phyloP scores from a whole-genome alignment of 2,113 vertebrate genomes.

The Megaceryle maxima region DNA sequence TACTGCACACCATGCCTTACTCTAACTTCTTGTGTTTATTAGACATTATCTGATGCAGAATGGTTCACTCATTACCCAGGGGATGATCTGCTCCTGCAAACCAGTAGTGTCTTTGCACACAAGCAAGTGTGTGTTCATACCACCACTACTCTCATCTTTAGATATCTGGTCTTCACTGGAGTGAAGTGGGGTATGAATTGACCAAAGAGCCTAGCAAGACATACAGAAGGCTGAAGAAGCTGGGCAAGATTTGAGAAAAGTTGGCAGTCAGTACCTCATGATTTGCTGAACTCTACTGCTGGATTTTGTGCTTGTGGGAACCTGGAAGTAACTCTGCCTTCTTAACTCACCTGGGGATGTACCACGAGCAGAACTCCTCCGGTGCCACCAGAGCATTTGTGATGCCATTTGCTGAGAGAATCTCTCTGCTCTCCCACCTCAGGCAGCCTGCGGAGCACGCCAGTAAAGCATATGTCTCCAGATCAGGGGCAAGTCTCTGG shows the following conservation, averaged over 20 bases:
- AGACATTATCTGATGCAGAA: not conserved
- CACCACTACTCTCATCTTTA: not conserved
- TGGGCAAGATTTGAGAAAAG: not conserved
- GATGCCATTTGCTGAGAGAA: not conserved
- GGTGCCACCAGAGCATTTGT: not conserved
- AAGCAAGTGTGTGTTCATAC: not conserved
- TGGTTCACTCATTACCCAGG: not conserved
- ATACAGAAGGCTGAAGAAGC: not conserved
- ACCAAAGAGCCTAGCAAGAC: not conserved
- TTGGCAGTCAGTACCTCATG: not conserved
- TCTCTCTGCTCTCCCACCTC: not conserved
- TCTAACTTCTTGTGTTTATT: not conserved
- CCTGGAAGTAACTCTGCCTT: not conserved
- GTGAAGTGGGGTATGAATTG: not conserved
- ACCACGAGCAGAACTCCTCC: accelerated
- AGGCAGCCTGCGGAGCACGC: not conserved
- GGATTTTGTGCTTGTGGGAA: not conserved
- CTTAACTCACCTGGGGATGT: not conserved
- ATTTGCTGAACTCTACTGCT: not conserved
- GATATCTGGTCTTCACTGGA: not conserved
- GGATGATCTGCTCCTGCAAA: not conserved
- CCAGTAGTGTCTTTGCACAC: not conserved
- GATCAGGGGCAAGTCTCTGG: not conserved
- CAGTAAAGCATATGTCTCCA: not conserved
- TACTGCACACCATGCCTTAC: not conserved